Evolutionary conservation across 2,797 vertebrate species (phyloP).

Genomic region (Gadopsis bispinosus): DNA sequence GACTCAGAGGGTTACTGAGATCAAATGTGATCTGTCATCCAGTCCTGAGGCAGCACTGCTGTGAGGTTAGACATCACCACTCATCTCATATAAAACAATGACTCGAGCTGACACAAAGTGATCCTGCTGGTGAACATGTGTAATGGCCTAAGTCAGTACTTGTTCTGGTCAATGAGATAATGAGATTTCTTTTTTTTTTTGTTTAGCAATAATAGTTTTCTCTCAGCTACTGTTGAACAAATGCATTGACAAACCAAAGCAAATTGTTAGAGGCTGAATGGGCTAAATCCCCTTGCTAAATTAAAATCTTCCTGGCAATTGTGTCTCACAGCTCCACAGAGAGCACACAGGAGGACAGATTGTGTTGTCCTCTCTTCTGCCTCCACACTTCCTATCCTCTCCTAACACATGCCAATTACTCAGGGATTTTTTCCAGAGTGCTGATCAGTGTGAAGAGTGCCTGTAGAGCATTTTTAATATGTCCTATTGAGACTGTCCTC

Average conservation of each 20-base stretch:
- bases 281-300: constrained; percentile 61
- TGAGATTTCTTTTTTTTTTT: not conserved
- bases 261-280: constrained; percentile 40
- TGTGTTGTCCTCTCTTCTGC: constrained; percentile 61
- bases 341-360: constrained; percentile 64
- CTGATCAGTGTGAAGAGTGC: constrained; percentile 42
- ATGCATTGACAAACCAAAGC: constrained; percentile 42
- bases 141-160: constrained; percentile 19
- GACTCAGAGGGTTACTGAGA: constrained; percentile 35
- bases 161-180: constrained; percentile 22
- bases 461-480: constrained; percentile 27
- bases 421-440: constrained; percentile 46
- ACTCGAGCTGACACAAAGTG: constrained; percentile 31
- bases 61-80: constrained; percentile 36
- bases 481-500: constrained; percentile 29
- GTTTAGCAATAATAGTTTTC: constrained; percentile 28
- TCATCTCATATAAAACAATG: constrained; percentile 29
- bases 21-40: constrained; percentile 49
- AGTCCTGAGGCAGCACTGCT: constrained; percentile 27
- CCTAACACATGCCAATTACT: constrained; percentile 53
- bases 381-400: constrained; percentile 56
- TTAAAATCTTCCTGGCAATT: constrained; percentile 54
- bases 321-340: constrained; percentile 54
- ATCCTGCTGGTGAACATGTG: constrained; percentile 39
- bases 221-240: constrained; percentile 30